A percentile compares a stretch with the other conserved stretches of the same genome.
phyloP scores from a whole-genome alignment of 2,113 vertebrate genomes.

The Manacus vitellinus region DNA sequence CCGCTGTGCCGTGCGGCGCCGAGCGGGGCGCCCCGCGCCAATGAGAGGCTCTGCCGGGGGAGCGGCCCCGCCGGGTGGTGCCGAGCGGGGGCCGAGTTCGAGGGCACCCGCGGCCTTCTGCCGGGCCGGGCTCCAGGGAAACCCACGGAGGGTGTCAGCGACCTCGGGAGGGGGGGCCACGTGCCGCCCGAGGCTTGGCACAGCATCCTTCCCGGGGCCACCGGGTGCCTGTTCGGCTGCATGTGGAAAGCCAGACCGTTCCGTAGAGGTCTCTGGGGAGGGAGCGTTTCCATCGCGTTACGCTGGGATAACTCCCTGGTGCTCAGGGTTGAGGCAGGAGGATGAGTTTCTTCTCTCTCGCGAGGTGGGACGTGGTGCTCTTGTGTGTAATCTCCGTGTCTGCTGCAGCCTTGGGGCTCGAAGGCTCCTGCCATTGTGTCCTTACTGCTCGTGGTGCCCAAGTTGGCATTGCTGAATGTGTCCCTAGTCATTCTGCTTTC shows the following conservation, averaged over 20 bases:
- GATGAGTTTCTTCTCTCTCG: not conserved
- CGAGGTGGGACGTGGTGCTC: not conserved
- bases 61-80: not conserved
- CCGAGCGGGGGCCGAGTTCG: not conserved
- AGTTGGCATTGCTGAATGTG: not conserved
- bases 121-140: not conserved
- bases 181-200: not conserved
- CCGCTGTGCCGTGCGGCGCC: not conserved
- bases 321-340: not conserved
- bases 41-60: not conserved
- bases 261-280: not conserved
- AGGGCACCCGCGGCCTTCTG: not conserved
- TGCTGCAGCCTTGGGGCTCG: not conserved
- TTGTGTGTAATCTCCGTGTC: accelerated
- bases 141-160: not conserved
- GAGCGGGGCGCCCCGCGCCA: not conserved
- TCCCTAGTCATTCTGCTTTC: not conserved
- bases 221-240: not conserved
- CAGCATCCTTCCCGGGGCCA: not conserved
- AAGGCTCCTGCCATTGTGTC: not conserved
- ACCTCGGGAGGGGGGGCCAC: not conserved
- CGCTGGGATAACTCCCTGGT: not conserved
- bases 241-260: not conserved
- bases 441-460: not conserved
- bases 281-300: accelerated